Evolutionary conservation across 2,113 vertebrate genomes (phyloP).

Genomic region (Capricornis sumatraensis): DNA sequence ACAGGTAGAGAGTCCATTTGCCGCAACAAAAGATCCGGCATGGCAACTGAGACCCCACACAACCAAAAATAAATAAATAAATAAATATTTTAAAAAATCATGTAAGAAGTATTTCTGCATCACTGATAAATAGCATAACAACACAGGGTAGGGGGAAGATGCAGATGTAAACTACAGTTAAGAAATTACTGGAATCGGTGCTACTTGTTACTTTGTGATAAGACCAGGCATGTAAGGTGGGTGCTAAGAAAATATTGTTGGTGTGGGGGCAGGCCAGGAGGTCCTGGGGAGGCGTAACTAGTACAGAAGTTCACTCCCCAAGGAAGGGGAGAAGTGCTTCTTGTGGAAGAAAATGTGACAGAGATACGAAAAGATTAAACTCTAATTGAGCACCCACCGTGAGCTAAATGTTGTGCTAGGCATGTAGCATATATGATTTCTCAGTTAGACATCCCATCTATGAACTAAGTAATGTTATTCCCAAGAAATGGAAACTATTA

Average conservation of each 20-base stretch:
- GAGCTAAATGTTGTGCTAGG: background rate
- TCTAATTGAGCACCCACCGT: too few relatives aligned
- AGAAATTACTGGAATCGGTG: accelerated
- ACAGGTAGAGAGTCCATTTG: background rate
- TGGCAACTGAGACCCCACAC: background rate
- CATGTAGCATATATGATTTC: background rate
- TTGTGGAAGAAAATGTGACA: background rate
- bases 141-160: background rate
- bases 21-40: accelerated
- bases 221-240: background rate
- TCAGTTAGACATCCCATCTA: background rate
- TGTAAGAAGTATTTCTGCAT: too few relatives aligned
- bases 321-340: background rate
- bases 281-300: background rate
- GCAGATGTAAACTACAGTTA: too few relatives aligned
- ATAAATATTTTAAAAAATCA: background rate
- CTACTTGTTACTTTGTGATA: background rate
- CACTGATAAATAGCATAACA: background rate
- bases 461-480: background rate
- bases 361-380: background rate
- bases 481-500: background rate
- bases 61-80: background rate
- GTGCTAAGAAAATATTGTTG: background rate
- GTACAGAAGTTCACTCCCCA: background rate
- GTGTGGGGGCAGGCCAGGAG: background rate